Evolutionary conservation across 2,113 vertebrate genomes (phyloP).

Genomic region (Stegastes partitus): DNA sequence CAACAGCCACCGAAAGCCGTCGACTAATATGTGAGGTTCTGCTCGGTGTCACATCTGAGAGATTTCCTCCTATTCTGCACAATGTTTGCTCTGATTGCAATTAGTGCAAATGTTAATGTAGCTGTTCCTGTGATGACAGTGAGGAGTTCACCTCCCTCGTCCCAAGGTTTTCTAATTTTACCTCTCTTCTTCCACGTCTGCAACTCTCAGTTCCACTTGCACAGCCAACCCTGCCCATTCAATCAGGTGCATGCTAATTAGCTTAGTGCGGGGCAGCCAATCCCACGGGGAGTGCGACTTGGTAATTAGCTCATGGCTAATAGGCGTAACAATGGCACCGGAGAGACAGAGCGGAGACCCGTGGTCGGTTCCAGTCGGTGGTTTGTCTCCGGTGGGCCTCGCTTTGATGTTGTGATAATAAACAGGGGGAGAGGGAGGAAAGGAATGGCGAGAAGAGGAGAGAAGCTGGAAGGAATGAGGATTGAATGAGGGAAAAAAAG

Average conservation of each 20-base stretch:
- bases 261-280: slow-evolving; percentile 33
- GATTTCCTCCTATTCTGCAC: background rate
- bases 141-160: background rate
- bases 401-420: background rate
- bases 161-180: background rate
- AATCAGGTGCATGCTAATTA: slow-evolving; percentile 66
- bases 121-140: background rate
- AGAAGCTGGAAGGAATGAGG: background rate
- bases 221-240: slow-evolving; percentile 1
- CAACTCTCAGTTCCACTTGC: slow-evolving; percentile 8
- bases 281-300: slow-evolving; percentile 22
- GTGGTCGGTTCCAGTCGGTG: slow-evolving; percentile 30
- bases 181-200: background rate
- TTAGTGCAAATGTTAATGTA: slow-evolving; percentile 1
- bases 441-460: background rate
- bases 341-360: slow-evolving; percentile 41
- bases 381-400: slow-evolving; percentile 33
- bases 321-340: slow-evolving; percentile 37
- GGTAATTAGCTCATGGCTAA: slow-evolving; percentile 66
- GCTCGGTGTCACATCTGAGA: background rate
- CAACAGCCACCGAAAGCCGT: background rate
- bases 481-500: background rate
- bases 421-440: background rate
- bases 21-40: background rate
- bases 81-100: background rate